Base-by-base conservation (phyloP, 2,888 invertebrate genomes). In the Lamproptera curius region DNA sequence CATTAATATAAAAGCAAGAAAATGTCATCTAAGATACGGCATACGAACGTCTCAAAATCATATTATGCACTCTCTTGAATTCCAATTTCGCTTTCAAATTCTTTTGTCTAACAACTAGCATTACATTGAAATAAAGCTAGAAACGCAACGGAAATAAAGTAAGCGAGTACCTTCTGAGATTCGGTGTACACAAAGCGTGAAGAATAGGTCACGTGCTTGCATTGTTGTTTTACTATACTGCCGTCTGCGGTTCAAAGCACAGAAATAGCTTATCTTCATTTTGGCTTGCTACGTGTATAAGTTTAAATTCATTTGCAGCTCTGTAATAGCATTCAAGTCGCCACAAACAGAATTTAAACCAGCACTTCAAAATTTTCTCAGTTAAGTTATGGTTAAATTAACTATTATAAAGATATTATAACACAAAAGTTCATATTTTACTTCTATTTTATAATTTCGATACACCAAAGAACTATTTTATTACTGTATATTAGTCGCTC, bases 211-310 rank as follows among this genome's bases (percentile, higher is more conserved):
- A 35, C 40, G 40, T 41, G 34, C 23, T 14, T 39, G 28, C 28
- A 39, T 41, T 46, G 16, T 39, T 46, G 34, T 41, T 41, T 26
- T 17, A 46, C 28, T 46, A 40, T 28, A 26, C 23, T 13, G 28
- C 39, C 39, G 33, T 6, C 40, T 16, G 40, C 28, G 40, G 40
- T 26, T 40, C 8, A 26, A 26, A 36, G 40, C 13, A 26, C 28
- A 41, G 28, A 35, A 40, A 46, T 46, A 14, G 40, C 40, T 41
- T 46, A 36, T 46, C 39, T 46, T 46, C 23, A 40, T 46, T 46
- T 20, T 11, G 23, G 45, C 16, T 26, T 34, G 34, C 40, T 46
- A 28, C 46, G 26, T 36, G 35, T 41, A 40, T 36, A 46, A 35
- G 16, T 41, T 41, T 41, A 40, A 40, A 41, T 41, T 41, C 26